A percentile compares a stretch with the other conserved stretches of the same genome.
Evolutionary conservation across 1,140 invertebrate species (phyloP).

Genomic region (Caenorhabditis briggsae): DNA sequence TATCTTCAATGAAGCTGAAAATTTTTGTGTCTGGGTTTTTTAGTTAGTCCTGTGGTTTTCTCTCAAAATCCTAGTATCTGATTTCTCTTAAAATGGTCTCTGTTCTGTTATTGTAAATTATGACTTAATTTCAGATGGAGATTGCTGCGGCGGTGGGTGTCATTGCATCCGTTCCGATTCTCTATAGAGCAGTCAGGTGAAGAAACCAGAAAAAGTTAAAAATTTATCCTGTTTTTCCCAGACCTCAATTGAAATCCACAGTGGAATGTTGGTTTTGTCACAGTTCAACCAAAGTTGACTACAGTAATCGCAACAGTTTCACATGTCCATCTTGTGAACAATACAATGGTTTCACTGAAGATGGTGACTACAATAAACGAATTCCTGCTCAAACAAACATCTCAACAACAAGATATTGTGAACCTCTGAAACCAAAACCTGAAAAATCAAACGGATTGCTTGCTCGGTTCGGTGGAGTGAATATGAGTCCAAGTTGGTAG

Average conservation of each 20-base stretch:
- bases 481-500: constrained; percentile 22
- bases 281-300: constrained; percentile 48
- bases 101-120: background rate
- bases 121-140: constrained; percentile 48
- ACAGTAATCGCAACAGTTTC: constrained; percentile 52
- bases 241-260: constrained; percentile 39
- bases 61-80: background rate
- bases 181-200: constrained; percentile 85
- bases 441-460: constrained; percentile 2
- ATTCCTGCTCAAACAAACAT: constrained; percentile 5
- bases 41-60: background rate
- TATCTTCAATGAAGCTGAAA: constrained; percentile 24
- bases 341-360: constrained; percentile 66
- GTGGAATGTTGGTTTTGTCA: constrained; percentile 70
- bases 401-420: background rate
- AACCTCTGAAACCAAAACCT: background rate
- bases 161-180: constrained; percentile 19
- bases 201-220: constrained; percentile 79
- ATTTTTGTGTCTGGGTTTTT: background rate
- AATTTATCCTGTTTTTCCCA: constrained; percentile 10
- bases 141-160: constrained; percentile 6
- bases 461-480: background rate
- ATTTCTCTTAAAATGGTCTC: background rate
- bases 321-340: constrained; percentile 63
- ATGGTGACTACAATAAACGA: constrained; percentile 59